These are phyloP conservation scores for Urosaurus nigricauda DNA, from an alignment of 2,797 vertebrate species.

Conservation along the genomic window DNA sequence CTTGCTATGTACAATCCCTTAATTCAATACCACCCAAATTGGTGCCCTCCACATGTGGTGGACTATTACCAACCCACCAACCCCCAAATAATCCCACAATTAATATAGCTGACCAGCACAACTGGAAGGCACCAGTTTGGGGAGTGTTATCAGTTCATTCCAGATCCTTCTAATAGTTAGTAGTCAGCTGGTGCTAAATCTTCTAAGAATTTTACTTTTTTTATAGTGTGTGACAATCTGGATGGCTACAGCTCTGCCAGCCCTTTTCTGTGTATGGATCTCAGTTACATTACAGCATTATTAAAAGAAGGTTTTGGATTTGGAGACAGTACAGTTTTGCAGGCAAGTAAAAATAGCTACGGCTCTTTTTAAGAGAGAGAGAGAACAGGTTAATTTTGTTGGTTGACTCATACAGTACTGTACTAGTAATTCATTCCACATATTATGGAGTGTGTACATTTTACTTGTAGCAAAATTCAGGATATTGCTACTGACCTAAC, in stretches of 20 bases:
- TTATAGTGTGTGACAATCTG: conserved; percentile 92
- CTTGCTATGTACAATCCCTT: neutral
- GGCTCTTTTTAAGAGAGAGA: neutral
- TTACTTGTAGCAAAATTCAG: neutral
- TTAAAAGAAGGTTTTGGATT: conserved; percentile 98
- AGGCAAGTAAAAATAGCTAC: conserved; percentile 81
- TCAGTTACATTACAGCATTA: conserved; percentile 95
- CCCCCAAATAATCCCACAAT: neutral
- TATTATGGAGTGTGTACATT: neutral
- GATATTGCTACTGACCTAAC: neutral
- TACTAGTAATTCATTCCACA: neutral
- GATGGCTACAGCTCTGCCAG: conserved; percentile 90
- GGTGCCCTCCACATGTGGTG: neutral
- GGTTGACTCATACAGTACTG: neutral
- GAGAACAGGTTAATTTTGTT: no score
- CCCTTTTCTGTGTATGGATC: conserved; percentile 98
- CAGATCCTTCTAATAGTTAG: neutral
- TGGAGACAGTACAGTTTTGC: conserved; percentile 89
- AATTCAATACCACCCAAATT: neutral
- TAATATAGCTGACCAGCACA: neutral
- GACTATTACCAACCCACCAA: no score
- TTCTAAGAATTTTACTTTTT: conserved; percentile 31
- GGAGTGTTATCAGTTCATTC: neutral
- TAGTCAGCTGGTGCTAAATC: neutral
- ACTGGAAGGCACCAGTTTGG: neutral